These are phyloP conservation scores for Gadopsis bispinosus DNA, from an alignment of 2,797 vertebrate species.

Conservation along the genomic window DNA sequence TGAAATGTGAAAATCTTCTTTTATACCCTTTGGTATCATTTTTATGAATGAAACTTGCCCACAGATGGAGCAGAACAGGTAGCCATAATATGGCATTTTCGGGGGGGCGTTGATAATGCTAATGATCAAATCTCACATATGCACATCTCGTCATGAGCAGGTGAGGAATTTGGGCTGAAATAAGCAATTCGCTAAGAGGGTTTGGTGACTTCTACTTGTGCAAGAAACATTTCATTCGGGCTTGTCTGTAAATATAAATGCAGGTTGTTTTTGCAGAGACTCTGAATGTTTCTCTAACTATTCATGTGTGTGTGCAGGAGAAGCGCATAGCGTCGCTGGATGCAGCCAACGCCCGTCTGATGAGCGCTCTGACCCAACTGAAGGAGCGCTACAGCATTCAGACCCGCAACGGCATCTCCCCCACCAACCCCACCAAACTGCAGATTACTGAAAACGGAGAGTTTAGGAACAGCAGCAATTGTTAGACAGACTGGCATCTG, in stretches of 20 bases:
- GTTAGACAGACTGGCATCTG: constrained; percentile 79
- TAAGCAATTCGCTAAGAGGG: neutral
- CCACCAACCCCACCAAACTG: constrained; percentile 98
- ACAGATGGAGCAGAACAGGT: neutral
- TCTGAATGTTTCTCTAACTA: neutral
- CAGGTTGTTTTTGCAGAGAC: neutral
- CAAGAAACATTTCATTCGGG: neutral
- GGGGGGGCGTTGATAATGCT: neutral
- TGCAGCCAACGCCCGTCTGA: constrained; percentile 95
- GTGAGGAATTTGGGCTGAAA: neutral
- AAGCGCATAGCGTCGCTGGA: constrained; percentile 97
- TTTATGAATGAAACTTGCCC: neutral
- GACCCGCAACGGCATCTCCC: constrained; percentile 97
- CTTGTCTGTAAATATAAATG: neutral
- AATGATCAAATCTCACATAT: neutral
- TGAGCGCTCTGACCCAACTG: constrained; percentile 97
- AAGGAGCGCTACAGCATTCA: constrained; percentile 99
- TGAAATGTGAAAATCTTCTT: neutral
- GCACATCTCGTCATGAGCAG: neutral
- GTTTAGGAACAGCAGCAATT: constrained; percentile 99
- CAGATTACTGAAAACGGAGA: constrained; percentile 99
- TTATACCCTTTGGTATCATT: neutral
- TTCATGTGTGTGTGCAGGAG: constrained; percentile 83
- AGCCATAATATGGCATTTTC: neutral
- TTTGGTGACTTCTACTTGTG: neutral